phyloP scores from a whole-genome alignment of 2,888 invertebrate genomes.

The Volucella zonaria region DNA sequence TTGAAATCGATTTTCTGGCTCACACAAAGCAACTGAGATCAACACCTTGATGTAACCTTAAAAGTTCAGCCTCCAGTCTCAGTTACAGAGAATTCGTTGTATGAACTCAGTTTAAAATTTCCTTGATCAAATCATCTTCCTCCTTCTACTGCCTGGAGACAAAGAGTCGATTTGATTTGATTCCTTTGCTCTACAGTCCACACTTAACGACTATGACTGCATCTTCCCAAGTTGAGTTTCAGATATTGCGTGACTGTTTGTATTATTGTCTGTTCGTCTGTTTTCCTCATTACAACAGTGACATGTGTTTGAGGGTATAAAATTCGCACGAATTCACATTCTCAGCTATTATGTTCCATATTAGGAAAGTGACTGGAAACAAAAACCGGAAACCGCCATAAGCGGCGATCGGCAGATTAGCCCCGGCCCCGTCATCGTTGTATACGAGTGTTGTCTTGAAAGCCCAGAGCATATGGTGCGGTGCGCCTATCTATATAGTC shows the following conservation, averaged over 20 bases:
- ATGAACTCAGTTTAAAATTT: neutral
- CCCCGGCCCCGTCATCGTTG: neutral
- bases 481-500: constrained; percentile 3
- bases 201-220: neutral
- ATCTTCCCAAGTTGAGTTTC: constrained; percentile 58
- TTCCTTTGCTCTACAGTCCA: constrained; percentile 23
- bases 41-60: neutral
- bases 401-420: neutral
- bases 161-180: constrained; percentile 5
- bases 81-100: neutral
- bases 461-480: neutral
- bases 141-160: constrained; percentile 13
- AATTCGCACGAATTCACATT: constrained; percentile 51
- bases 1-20: neutral
- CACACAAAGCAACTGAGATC: neutral
- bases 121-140: constrained; percentile 35
- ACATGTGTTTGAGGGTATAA: constrained; percentile 38
- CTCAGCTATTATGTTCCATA: constrained; percentile 57
- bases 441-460: neutral
- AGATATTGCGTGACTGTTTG: constrained; percentile 58
- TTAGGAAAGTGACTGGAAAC: constrained; percentile 57
- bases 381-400: constrained; percentile 66
- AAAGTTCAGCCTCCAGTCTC: neutral
- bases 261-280: neutral
- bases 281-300: constrained; percentile 15